Evolutionary conservation across 2,797 vertebrate species (phyloP), one percentile per base, ranked within the genome.

Genomic region (Heteromormyrus szaboi): DNA sequence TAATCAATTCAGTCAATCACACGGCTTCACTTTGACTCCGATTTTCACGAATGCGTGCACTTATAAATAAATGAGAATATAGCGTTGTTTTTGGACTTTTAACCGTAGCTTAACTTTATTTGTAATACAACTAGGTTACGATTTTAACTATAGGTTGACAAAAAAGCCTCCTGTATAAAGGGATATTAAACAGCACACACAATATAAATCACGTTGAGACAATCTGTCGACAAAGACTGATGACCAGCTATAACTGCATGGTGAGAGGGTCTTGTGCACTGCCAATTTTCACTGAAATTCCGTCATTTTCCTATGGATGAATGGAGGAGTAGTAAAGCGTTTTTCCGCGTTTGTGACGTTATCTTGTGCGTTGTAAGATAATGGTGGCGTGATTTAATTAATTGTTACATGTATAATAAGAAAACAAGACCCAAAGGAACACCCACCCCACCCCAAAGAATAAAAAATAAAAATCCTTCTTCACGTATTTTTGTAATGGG

Each of bases 171-270:
- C 8, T 8, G 72, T 44, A 41, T 62, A 62, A 86, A 76, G 0
- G 0, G 59, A 19, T 89, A 22, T 86, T 89, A 86, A 68, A 79
- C 53, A 86, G 72, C 48, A 68, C 85, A 85, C 6, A 3, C 59
- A 50, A 84, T 54, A 88, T 83, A 59, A 88, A 54, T 76, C 48
- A 79, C 11, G 8, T 7, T 68, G 33, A 65, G 12, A 85, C 29
- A 85, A 65, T 86, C 84, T 89, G 84, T 50, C 84, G 50, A 50
- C 9, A 25, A 33, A 54, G 88, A n/a, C 22, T 50, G 46, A 85
- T 76, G 59, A 89, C 46, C 44, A 11, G 25, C 41, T 25, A 65
- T 48, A 37, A 86, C 29, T 29, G 19, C 37, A 37, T 37, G 37
- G 11, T 33, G 65, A 72, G 12, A 37, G 4, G 65, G 4, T 37